These are phyloP conservation scores for Galerucella nymphaeae DNA, from an alignment of 2,888 invertebrate genomes.

Conservation along the genomic window DNA sequence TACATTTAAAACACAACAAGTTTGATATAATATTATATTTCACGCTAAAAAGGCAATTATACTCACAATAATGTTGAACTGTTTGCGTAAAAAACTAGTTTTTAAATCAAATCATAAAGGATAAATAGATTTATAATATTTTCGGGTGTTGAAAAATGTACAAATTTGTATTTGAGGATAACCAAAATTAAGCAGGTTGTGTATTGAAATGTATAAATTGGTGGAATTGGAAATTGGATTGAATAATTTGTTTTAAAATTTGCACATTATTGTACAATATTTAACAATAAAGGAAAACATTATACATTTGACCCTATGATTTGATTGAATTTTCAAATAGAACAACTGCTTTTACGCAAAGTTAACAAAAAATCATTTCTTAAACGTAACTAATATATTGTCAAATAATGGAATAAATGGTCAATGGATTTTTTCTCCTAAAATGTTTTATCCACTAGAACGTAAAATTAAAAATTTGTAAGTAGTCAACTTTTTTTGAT, in stretches of 20 bases:
- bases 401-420: slow-evolving; percentile 64
- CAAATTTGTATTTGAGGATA: background rate
- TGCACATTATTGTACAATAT: background rate
- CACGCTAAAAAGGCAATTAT: slow-evolving; percentile 67
- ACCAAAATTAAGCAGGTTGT: no score
- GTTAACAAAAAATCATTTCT: slow-evolving; percentile 49
- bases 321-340: background rate
- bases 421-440: slow-evolving; percentile 40
- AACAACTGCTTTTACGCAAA: slow-evolving; percentile 15
- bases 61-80: slow-evolving; percentile 64
- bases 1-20: slow-evolving; percentile 62
- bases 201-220: background rate
- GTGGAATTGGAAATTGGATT: background rate
- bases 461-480: slow-evolving; percentile 33
- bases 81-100: slow-evolving; percentile 26
- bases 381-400: slow-evolving; percentile 62
- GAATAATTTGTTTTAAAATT: background rate
- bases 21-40: slow-evolving; percentile 61
- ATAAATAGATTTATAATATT: background rate
- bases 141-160: background rate
- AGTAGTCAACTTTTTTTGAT: slow-evolving; percentile 54
- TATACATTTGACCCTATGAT: background rate
- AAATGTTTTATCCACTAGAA: slow-evolving; percentile 41
- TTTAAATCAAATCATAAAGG: background rate
- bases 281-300: background rate